Conservation (phyloP, 2,888 invertebrate genomes). For the Parelbella ahira region DNA sequence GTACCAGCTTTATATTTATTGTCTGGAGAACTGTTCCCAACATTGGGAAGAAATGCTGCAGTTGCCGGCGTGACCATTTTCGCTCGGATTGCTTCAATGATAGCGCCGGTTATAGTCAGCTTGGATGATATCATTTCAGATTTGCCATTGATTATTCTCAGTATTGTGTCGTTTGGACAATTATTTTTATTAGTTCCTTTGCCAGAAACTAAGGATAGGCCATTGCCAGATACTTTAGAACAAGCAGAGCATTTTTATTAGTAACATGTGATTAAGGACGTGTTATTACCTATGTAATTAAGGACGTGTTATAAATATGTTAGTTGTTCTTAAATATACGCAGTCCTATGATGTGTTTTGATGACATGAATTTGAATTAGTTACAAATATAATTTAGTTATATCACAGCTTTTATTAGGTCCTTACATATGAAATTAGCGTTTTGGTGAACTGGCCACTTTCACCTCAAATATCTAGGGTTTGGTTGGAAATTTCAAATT, state of each 20-base stretch:
- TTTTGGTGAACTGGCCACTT: no score
- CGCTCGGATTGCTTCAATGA: conserved; percentile 88
- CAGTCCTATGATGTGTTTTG: no score
- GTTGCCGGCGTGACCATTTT: conserved; percentile 87
- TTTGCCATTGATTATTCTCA: conserved; percentile 54
- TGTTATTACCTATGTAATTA: no score
- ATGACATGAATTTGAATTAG: no score
- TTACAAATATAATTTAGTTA: no score
- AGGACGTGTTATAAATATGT: no score
- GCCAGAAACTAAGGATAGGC: conserved; percentile 67
- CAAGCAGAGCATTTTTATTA: conserved; percentile 57
- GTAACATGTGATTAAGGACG: no score
- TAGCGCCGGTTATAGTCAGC: conserved; percentile 64
- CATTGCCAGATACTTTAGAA: conserved; percentile 76
- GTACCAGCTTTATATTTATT: conserved; percentile 84
- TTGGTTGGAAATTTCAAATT: no score
- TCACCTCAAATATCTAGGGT: no score
- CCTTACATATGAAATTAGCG: no score
- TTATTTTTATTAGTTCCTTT: conserved; percentile 56
- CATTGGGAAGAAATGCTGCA: conserved; percentile 87
- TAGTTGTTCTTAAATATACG: no score
- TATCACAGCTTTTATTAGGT: no score
- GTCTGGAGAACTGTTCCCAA: conserved; percentile 89
- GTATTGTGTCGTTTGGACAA: conserved; percentile 49
- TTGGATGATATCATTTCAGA: conserved; percentile 45